Evolutionary conservation across 2,113 vertebrate genomes (phyloP), one percentile per base, ranked within the genome.

Genomic region (Chamaetylas fuelleborni): DNA sequence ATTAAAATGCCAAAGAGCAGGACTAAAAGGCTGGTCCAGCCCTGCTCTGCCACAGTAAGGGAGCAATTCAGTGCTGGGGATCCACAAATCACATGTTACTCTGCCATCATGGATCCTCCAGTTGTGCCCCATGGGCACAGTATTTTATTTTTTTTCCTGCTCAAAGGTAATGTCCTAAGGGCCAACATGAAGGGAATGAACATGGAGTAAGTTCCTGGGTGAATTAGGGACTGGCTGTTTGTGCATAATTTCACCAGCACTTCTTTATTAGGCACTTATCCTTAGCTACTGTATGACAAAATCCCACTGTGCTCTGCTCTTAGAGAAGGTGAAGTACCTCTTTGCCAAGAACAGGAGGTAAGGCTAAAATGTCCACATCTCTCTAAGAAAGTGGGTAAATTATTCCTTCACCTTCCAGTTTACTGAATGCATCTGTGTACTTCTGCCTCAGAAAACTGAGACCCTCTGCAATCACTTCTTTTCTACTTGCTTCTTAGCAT

Each of bases 401-500:
- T 50, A 86, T 45, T 86, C 56, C 50, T 86, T 69, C 22, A 48
- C 56, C 92, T 89, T 72, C 56, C 81, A 54, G 38, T 54, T 73
- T 88, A 81, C 40, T 83, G 71, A 92, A 83, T 2, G 3, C 43
- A 80, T 56, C 23, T 69, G 26, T 38, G 29, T 60, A 72, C 31
- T 76, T 76, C 23, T 45, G 36, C 43, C 80, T 84, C 77, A 58
- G 38, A 83, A 93, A 88, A 91, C 29, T 18, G 64, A 58, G 14
- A 83, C 19, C 20, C 26, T n/a, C 4, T 53, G 36, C 72, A 83
- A 62, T 50, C 72, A 57, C 29, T 84, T 78, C 66, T 66, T 90
- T 95, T 88, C 71, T 51, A n/a, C 36, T 92, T 82, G 22, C 31
- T 93, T 82, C 53, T 86, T 56, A 76, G 23, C 50, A 61, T 24